Conservation (phyloP, 2,113 vertebrate genomes). For the Pituophis catenifer region DNA sequence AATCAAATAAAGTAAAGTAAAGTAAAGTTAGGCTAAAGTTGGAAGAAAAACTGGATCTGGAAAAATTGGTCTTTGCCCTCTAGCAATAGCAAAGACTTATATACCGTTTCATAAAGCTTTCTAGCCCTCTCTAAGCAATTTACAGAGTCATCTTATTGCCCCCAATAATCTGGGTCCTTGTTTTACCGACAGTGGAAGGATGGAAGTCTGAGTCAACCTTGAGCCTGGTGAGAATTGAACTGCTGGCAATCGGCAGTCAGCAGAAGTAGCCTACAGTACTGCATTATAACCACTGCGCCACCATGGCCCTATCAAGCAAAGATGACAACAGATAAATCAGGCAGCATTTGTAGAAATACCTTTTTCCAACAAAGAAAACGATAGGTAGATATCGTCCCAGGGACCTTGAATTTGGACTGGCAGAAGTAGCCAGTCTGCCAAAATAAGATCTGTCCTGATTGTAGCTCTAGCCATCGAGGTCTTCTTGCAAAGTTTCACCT, state of each 20-base stretch:
- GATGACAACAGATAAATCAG: background rate
- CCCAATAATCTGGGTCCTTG: too few relatives aligned
- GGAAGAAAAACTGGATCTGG: background rate
- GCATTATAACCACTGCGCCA: too few relatives aligned
- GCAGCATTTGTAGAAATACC: background rate
- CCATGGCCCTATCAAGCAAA: background rate
- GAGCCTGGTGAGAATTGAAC: too few relatives aligned
- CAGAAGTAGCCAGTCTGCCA: background rate
- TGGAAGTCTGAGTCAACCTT: too few relatives aligned
- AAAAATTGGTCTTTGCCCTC: background rate
- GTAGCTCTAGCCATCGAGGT: background rate
- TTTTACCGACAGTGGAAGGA: too few relatives aligned
- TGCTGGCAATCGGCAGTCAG: too few relatives aligned
- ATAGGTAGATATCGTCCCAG: background rate
- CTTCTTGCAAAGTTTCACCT: background rate
- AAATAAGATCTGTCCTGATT: background rate
- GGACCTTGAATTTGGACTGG: background rate
- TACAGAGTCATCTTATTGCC: too few relatives aligned
- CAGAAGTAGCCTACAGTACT: too few relatives aligned
- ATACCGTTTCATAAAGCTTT: too few relatives aligned
- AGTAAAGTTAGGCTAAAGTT: background rate
- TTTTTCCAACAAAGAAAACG: background rate
- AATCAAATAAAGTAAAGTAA: too few relatives aligned
- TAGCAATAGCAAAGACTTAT: too few relatives aligned
- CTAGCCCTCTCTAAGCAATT: too few relatives aligned